Evolutionary conservation across 92 coral and sea anemone species (phyloP).

Genomic region (Blastomussa wellsi): DNA sequence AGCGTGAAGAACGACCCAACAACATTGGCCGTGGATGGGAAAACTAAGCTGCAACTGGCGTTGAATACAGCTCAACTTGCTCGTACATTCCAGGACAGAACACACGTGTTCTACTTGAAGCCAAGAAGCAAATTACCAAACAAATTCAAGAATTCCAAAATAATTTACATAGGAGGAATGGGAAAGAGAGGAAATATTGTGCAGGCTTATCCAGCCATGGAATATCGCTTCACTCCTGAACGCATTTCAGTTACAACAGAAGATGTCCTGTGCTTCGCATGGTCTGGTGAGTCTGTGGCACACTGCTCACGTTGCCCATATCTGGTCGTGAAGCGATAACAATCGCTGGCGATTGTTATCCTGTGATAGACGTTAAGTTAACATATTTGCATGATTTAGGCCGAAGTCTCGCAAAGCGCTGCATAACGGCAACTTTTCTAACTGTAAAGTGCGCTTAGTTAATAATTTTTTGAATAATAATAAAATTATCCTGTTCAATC

Average conservation of each 20-base stretch:
- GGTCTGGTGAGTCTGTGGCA: slow-evolving; percentile 36
- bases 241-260: slow-evolving; percentile 17
- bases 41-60: slow-evolving; percentile 40
- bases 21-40: slow-evolving; percentile 28
- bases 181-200: slow-evolving; percentile 61
- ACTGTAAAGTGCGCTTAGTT: too few species aligned
- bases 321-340: too few species aligned
- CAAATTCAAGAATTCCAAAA: background rate
- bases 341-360: too few species aligned
- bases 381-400: too few species aligned
- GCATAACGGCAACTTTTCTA: too few species aligned
- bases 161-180: slow-evolving; percentile 42
- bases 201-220: slow-evolving; percentile 61
- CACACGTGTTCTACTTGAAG: slow-evolving; percentile 38
- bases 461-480: too few species aligned
- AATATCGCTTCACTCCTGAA: slow-evolving; percentile 53
- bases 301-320: too few species aligned
- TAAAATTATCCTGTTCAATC: too few species aligned
- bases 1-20: slow-evolving; percentile 38
- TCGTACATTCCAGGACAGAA: slow-evolving; percentile 60
- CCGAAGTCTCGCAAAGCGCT: too few species aligned
- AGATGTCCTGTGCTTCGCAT: slow-evolving; percentile 40
- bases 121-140: slow-evolving; percentile 16
- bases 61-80: slow-evolving; percentile 48
- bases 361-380: too few species aligned